Evolutionary conservation across 2,888 invertebrate species (phyloP), one percentile per base, ranked within the genome.

Genomic region (Yponomeuta evonymella): DNA sequence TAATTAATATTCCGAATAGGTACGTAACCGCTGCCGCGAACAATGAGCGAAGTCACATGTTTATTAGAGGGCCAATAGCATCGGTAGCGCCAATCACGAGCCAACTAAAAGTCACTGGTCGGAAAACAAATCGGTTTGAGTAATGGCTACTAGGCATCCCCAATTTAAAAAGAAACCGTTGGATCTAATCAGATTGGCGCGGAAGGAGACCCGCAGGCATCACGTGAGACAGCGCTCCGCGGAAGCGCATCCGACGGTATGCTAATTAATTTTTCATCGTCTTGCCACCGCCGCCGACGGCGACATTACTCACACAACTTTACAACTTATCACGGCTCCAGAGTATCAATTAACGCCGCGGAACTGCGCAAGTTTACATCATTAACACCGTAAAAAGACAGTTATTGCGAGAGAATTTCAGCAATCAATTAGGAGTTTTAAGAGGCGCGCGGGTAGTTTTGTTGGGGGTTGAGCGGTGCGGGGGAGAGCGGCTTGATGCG

Each of bases 351-450:
- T 88, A 89, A 84, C 84, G 82, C 83, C 80, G 77, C 81, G 83
- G 82, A 89, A 90, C 84, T 85, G 90, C 86, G 82, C 85, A 90
- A 91, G 83, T 90, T 90, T 88, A 88, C 87, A 89, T 90, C 87
- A 90, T 90, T 90, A 89, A 87, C 89, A 89, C 87, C 86, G 86
- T 90, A 90, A 90, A 91, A 91, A 90, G 90, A 90, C 90, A 90
- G 90, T 89, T 92, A 90, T 89, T 90, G 89, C 90, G 89, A 89
- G 90, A 89, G 89, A 90, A 88, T 91, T 90, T 90, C 89, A 89
- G 90, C 90, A 90, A 92, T 91, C 90, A 91, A 91, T 91, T 91
- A 91, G 86, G 89, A 90, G 89, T 90, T 91, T 90, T 88, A 89
- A 88, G 87, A 88, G 89, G 87, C 89, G 83, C 85, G 86, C 67